Evolutionary conservation across 2,797 vertebrate species (phyloP), one percentile per base, ranked within the genome.

Genomic region (Ctenopoma multispine): DNA sequence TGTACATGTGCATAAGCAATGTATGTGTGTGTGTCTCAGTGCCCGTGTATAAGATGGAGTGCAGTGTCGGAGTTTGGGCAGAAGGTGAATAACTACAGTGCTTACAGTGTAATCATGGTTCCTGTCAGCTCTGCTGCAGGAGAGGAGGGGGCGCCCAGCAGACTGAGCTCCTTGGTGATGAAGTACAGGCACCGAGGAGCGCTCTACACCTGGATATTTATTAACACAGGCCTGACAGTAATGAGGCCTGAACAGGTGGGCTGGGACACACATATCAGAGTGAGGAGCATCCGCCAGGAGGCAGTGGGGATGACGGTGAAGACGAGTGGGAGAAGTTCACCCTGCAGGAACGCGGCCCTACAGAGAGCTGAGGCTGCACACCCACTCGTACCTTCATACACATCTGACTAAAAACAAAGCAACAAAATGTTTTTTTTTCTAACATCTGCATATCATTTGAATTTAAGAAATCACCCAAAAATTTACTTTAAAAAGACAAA

Each of bases 61-160:
- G 84, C 79, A 47, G 90, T 94, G 94, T 93, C 91, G 87, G 82
- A 86, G 89, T 95, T 92, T 92, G 91, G 94, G 93, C 91, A 93
- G 91, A 90, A 89, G 93, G 92, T 95, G 94, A 95, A 93, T 94
- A 95, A 95, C 91, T 93, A 92, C 92, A 89, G 89, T 91, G 89
- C 93, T 95, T 94, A 95, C 91, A 89, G 92, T 94, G 94, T 94
- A 95, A 95, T 95, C 93, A 95, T 93, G 92, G 92, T 90, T 88
- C 79, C 91, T 93, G 93, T 94, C 94, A 93, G 92, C 87, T 79
- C 72, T 86, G 85, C 89, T 90, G 88, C 90, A 85, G 81, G 77
- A 85, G 91, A 87, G 85, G 91, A 88, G 88, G 89, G 87, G 83
- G 89, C 79, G 73, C 88, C 86, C 87, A 66, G 90, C 86, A 90